Evolutionary conservation across 2,888 invertebrate species (phyloP).

Genomic region (Diarsia brunnea): DNA sequence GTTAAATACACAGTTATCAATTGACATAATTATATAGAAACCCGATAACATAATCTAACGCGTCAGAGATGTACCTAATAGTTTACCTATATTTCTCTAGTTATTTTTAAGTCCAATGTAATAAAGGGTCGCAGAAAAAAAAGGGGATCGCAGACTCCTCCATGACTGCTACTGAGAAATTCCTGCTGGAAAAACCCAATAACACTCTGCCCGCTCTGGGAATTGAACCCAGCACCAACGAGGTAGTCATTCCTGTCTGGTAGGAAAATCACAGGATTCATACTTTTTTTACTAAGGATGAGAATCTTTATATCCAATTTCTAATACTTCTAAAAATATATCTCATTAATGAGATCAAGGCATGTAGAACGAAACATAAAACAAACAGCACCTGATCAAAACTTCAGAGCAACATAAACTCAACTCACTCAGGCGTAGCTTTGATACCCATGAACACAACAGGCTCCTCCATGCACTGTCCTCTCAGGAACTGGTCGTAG

Average conservation of each 20-base stretch:
- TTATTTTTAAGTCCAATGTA: no score
- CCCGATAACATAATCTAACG: no score
- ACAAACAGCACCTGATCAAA: constrained; percentile 4
- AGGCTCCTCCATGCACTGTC: constrained; percentile 77
- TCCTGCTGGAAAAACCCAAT: no score
- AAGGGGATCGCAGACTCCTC: no score
- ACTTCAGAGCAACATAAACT: background rate
- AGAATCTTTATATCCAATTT: background rate
- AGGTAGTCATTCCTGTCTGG: background rate
- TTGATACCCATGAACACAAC: constrained; percentile 80
- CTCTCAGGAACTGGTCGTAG: constrained; percentile 85
- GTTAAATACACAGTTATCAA: no score
- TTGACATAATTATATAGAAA: no score
- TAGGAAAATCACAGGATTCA: background rate
- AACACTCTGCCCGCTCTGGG: no score
- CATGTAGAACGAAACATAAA: background rate
- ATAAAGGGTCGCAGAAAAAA: no score
- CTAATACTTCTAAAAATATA: background rate
- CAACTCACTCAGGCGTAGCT: constrained; percentile 73
- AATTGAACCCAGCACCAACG: background rate
- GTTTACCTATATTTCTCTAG: no score
- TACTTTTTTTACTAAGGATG: background rate
- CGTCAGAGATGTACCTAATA: no score
- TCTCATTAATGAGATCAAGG: no score
- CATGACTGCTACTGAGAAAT: no score